A percentile compares a stretch with the other conserved stretches of the same genome.
These are phyloP conservation scores for Adela reaumurella DNA, from an alignment of 2,888 invertebrate genomes.

Conservation along the genomic window DNA sequence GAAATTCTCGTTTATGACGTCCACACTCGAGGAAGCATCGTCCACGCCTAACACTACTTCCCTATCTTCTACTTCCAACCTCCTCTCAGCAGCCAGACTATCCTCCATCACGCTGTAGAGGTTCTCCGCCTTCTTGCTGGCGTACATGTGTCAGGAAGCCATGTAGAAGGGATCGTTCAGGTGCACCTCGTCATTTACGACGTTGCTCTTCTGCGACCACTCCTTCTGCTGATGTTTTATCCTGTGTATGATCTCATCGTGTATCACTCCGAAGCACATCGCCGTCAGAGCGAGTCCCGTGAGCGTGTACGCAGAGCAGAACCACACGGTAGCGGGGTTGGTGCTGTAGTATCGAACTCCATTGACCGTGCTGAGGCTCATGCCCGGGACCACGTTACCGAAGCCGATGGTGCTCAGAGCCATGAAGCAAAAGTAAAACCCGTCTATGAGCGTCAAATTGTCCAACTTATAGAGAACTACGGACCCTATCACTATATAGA, in stretches of 20 bases:
- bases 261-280: slow-evolving; percentile 88
- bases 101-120: slow-evolving; percentile 58
- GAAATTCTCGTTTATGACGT: slow-evolving; percentile 31
- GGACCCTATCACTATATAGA: slow-evolving; percentile 88
- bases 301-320: slow-evolving; percentile 83
- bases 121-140: slow-evolving; percentile 49
- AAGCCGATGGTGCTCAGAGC: slow-evolving; percentile 90
- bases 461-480: slow-evolving; percentile 85
- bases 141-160: slow-evolving; percentile 72
- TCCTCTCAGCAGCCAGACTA: slow-evolving; percentile 38
- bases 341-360: slow-evolving; percentile 54
- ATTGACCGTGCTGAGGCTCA: slow-evolving; percentile 48
- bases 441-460: slow-evolving; percentile 85
- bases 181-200: slow-evolving; percentile 64
- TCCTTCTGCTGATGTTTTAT: slow-evolving; percentile 66
- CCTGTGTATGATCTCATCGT: slow-evolving; percentile 83
- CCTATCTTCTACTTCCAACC: slow-evolving; percentile 48
- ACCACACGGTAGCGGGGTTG: slow-evolving; percentile 76
- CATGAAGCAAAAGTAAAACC: slow-evolving; percentile 95
- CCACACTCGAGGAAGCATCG: slow-evolving; percentile 33
- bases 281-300: slow-evolving; percentile 84
- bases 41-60: slow-evolving; percentile 50
- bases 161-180: slow-evolving; percentile 64
- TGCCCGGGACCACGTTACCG: slow-evolving; percentile 79
- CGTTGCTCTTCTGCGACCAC: slow-evolving; percentile 60